phyloP scores from a whole-genome alignment of 2,113 vertebrate genomes.

The Ondatra zibethicus region DNA sequence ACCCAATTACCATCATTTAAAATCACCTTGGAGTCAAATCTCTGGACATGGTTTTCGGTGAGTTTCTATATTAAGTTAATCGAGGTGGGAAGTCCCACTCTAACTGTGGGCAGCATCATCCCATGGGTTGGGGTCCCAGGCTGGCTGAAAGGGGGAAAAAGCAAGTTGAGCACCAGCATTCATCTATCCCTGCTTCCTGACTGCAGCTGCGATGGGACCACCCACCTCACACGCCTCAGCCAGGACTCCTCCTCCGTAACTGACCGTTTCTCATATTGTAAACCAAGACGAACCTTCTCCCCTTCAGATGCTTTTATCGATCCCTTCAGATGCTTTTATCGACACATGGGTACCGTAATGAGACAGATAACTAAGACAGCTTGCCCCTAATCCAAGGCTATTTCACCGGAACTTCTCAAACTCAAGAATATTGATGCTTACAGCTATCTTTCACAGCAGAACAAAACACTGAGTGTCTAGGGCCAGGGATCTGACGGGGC shows the following conservation, averaged over 20 bases:
- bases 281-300: not conserved
- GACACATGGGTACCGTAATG: not conserved
- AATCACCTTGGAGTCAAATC: not conserved
- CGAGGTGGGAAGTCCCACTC: not conserved
- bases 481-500: slow-evolving; percentile 8
- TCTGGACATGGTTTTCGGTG: not conserved
- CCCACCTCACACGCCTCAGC: not conserved
- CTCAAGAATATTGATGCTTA: not conserved
- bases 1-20: not conserved
- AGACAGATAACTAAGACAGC: not conserved
- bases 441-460: slow-evolving; percentile 21
- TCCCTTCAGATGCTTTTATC: not conserved
- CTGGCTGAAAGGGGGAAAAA: not conserved
- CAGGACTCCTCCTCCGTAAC: not conserved
- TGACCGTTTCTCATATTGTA: not conserved
- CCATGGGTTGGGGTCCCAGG: not conserved
- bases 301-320: not conserved
- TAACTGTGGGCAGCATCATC: not conserved
- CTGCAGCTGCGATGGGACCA: not conserved
- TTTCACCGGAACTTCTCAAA: slow-evolving; percentile 28
- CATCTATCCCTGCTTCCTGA: not conserved
- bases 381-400: slow-evolving; percentile 41
- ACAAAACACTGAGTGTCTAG: not conserved
- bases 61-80: not conserved
- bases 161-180: not conserved